A percentile compares a stretch with the other conserved stretches of the same genome.
phyloP scores from a whole-genome alignment of 2,888 invertebrate species.

The Syritta pipiens region DNA sequence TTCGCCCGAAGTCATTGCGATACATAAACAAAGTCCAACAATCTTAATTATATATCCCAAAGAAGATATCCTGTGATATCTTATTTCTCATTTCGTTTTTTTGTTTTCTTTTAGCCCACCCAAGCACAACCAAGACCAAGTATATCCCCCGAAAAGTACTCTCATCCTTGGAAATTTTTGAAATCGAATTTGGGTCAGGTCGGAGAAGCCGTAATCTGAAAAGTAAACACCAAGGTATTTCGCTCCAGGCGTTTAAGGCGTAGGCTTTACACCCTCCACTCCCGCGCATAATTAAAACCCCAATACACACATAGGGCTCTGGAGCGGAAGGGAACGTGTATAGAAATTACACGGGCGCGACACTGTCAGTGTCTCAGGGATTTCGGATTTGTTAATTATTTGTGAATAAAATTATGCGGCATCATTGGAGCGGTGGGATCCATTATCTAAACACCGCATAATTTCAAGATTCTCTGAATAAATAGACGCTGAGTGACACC shows the following conservation, averaged over 20 bases:
- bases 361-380: neutral
- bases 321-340: neutral
- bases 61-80: conserved; percentile 9
- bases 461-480: conserved; percentile 26
- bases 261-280: neutral
- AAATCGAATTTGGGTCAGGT: conserved; percentile 13
- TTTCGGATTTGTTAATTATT: conserved; percentile 39
- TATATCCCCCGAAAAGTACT: conserved; percentile 12
- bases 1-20: conserved; percentile 13
- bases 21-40: conserved; percentile 30
- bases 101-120: neutral
- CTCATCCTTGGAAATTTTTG: neutral
- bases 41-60: conserved; percentile 27
- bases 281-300: conserved; percentile 11
- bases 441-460: conserved; percentile 31
- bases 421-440: conserved; percentile 24
- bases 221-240: conserved; percentile 30
- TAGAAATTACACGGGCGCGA: neutral
- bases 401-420: conserved; percentile 35
- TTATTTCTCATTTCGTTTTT: conserved; percentile 2
- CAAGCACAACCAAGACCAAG: conserved; percentile 11
- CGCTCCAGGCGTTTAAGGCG: neutral
- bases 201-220: conserved; percentile 3
- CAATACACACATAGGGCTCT: neutral
- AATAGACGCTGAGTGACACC: conserved; percentile 20